phyloP scores from a whole-genome alignment of 1,140 invertebrate genomes.

The Hylaeus anthracinus region DNA sequence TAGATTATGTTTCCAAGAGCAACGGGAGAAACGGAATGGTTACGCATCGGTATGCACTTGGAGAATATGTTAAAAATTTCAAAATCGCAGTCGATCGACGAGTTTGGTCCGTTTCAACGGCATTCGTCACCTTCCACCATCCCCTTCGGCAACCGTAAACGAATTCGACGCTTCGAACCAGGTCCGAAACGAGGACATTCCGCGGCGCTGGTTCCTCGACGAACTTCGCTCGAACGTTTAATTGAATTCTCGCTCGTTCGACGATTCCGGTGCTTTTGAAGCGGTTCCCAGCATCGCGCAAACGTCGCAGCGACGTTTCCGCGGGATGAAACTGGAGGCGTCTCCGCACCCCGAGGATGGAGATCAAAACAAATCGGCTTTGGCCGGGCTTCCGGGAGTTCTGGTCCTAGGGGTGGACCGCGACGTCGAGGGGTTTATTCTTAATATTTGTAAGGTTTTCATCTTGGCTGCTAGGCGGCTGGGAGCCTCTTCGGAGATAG shows the following conservation, averaged over 20 bases:
- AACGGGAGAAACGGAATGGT: too few relatives aligned
- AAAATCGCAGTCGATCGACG: neutral
- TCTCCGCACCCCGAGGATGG: conserved; percentile 59
- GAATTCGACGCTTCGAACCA: neutral
- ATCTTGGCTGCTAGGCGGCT: conserved; percentile 43
- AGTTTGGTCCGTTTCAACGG: neutral
- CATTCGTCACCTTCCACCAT: neutral
- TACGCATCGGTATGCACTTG: too few relatives aligned
- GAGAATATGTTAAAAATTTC: neutral
- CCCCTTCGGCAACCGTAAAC: too few relatives aligned
- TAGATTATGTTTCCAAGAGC: too few relatives aligned
- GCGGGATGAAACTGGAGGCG: conserved; percentile 39
- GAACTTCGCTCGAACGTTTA: conserved; percentile 24
- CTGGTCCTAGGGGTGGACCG: conserved; percentile 20
- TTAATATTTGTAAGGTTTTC: conserved; percentile 77
- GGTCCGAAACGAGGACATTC: neutral
- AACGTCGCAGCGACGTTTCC: conserved; percentile 12
- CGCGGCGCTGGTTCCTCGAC: neutral
- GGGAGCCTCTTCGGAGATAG: conserved; percentile 13
- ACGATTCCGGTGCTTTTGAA: conserved; percentile 39
- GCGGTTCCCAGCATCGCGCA: neutral
- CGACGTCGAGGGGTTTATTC: conserved; percentile 68
- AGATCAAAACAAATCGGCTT: conserved; percentile 76
- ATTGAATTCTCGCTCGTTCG: conserved; percentile 51
- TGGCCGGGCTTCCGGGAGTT: conserved; percentile 65